Conservation (phyloP, 2,797 vertebrate species). For the Nannoperca australis region DNA sequence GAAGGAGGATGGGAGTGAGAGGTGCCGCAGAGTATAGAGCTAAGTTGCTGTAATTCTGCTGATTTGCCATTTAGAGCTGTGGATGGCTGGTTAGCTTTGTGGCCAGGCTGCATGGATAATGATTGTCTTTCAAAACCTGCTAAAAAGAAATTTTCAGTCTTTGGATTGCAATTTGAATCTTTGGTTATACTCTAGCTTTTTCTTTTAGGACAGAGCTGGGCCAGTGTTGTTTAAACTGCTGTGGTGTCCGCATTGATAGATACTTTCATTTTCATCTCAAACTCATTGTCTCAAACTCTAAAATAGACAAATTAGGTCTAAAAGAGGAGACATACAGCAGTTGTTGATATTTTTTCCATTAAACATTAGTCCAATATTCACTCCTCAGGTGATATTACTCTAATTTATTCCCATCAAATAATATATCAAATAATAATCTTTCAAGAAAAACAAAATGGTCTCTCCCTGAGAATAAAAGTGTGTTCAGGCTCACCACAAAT, state of each 20-base stretch:
- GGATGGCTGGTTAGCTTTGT: slow-evolving; percentile 24
- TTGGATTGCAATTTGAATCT: not conserved
- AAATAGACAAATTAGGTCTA: no score
- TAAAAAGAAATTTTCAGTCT: slow-evolving; percentile 14
- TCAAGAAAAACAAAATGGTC: not conserved
- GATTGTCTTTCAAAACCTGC: slow-evolving; percentile 13
- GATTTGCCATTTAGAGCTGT: slow-evolving; percentile 27
- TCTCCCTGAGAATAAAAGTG: not conserved
- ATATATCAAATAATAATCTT: not conserved
- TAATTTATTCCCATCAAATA: not conserved
- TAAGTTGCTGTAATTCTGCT: slow-evolving; percentile 43
- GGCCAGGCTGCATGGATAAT: slow-evolving; percentile 16
- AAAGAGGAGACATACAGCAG: no score
- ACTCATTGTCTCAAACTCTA: not conserved
- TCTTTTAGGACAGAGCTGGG: not conserved
- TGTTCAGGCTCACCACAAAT: not conserved
- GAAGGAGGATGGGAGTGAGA: slow-evolving; percentile 18
- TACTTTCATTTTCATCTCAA: not conserved
- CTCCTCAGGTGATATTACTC: not conserved
- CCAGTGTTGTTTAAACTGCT: not conserved
- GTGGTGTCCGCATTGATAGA: not conserved
- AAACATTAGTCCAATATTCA: no score
- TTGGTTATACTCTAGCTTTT: not conserved
- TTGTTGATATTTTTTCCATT: no score
- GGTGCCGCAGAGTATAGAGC: slow-evolving; percentile 29